phyloP scores from a whole-genome alignment of 1,140 invertebrate genomes.

The Papilio dardanus region DNA sequence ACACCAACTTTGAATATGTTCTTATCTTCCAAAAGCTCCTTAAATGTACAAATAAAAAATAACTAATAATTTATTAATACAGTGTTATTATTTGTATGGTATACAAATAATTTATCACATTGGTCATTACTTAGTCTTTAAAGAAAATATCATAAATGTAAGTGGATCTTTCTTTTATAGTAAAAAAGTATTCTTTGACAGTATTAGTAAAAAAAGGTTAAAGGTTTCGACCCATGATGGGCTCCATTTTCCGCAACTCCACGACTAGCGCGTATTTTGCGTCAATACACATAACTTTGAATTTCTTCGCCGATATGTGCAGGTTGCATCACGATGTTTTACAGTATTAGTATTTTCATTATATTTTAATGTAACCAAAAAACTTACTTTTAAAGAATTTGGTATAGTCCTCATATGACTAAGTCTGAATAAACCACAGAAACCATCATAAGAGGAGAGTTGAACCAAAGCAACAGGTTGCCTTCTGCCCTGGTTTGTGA shows the following conservation, averaged over 20 bases:
- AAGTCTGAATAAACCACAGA: conserved; percentile 85
- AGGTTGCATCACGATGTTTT: too few species aligned
- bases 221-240: too few species aligned
- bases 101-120: background rate
- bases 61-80: too few species aligned
- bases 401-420: conserved; percentile 83
- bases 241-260: too few species aligned
- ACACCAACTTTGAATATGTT: conserved; percentile 89
- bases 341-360: too few species aligned
- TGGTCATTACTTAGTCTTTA: conserved; percentile 24
- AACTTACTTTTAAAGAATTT: conserved; percentile 61
- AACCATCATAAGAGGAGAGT: conserved; percentile 84
- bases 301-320: too few species aligned
- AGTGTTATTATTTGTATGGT: too few species aligned
- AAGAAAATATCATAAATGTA: conserved; percentile 5
- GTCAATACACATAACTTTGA: too few species aligned
- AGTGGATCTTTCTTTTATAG: too few species aligned
- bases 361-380: background rate
- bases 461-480: conserved; percentile 86
- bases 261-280: too few species aligned
- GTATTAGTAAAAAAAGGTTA: too few species aligned
- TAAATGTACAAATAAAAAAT: conserved; percentile 58
- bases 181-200: too few species aligned
- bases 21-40: conserved; percentile 82
- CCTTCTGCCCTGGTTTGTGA: conserved; percentile 77